Evolutionary conservation across 2,113 vertebrate genomes (phyloP), one percentile per base, ranked within the genome.

Genomic region (Promerops cafer): DNA sequence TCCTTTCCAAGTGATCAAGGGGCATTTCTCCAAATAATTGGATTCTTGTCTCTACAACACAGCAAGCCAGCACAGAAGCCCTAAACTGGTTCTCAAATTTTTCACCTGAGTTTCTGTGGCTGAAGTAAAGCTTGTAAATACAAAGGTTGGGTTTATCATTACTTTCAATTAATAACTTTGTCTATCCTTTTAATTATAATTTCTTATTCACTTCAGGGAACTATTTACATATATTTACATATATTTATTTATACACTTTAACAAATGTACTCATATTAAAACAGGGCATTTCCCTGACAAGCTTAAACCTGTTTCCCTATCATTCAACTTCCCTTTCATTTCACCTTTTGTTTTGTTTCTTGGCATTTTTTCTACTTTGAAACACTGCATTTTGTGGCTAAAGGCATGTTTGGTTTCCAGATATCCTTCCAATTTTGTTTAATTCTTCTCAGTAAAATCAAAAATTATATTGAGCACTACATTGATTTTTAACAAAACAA

Each of bases 201-300:
- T 96, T 96, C 61, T 92, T 87, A 91, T 69, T 94, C 77, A 61
- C 68, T 94, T 94, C 74, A 69, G 53, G 61, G 64, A 94, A 78
- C 60, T 90, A 95, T 82, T 87, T 94, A 81, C 87, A 90, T 89
- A 80, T 50, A 89, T 94, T 96, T 94, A 83, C 71, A 78, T 89
- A 57, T 89, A 57, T 56, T 88, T 92, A 87, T 78, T 90, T 79
- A 74, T 89, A 74, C 65, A 60, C 56, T 92, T 96, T 74, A 95
- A 81, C 64, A 91, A 86, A 88, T 68, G n/a, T 68, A 83, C 74
- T 92, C 57, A 70, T 60, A 87, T 81, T 80, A 94, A 82, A 97
- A 90, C 39, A 72, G 42, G 19, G 28, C 63, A 69, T 92, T 95
- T 92, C 53, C 61, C 64, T 90, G 71, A 88, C 83, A 89, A 86